Conservation (phyloP, 2,797 vertebrate species). For the Acomys russatus region DNA sequence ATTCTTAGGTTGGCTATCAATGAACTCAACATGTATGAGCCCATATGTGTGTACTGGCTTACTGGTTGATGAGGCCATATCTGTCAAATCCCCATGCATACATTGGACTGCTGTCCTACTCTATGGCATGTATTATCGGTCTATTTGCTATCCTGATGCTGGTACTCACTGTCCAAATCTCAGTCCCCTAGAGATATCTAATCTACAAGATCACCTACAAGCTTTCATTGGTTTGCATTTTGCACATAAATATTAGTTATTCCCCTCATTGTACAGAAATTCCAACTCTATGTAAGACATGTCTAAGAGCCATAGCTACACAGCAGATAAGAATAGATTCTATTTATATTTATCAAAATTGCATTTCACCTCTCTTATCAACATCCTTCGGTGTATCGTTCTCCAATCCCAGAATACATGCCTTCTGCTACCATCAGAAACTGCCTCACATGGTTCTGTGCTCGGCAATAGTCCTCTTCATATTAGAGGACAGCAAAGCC, state of each 20-base stretch:
- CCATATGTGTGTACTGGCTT: background rate
- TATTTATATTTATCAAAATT: background rate
- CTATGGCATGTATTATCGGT: background rate
- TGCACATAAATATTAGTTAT: background rate
- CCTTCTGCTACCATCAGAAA: background rate
- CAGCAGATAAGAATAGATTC: background rate
- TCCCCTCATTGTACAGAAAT: background rate
- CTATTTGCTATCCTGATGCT: background rate
- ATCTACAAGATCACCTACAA: background rate
- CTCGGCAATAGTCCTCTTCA: background rate
- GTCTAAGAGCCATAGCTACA: background rate
- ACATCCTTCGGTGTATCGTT: background rate
- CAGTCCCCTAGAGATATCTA: conserved; percentile 4
- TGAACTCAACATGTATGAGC: background rate
- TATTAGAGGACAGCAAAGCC: conserved; percentile 65
- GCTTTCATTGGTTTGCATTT: conserved; percentile 13
- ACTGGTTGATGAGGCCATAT: background rate
- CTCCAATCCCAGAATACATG: background rate
- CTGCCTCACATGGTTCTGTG: background rate
- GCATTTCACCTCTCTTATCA: background rate
- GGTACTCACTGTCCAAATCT: background rate
- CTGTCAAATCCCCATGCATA: background rate
- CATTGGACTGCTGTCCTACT: background rate
- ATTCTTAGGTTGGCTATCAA: background rate
- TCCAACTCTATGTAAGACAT: background rate